Conservation (phyloP, 2,797 vertebrate genomes). For the Myotis findleyi region DNA sequence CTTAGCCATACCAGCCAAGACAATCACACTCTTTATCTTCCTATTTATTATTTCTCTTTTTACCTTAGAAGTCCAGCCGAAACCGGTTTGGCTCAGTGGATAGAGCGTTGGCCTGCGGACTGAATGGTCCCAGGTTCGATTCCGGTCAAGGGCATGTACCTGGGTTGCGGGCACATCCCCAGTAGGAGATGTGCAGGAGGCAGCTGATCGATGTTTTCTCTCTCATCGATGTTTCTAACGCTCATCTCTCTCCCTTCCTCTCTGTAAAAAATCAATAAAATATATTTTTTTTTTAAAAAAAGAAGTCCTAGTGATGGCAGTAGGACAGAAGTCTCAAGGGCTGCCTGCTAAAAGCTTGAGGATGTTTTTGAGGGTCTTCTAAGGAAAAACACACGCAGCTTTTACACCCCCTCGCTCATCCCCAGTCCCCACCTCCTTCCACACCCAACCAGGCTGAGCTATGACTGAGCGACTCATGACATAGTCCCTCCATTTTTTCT, state of each 20-base stretch:
- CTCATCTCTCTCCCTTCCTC: too few species aligned
- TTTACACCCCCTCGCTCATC: background rate
- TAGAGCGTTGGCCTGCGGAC: too few species aligned
- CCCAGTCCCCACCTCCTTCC: rapidly evolving
- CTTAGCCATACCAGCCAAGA: too few species aligned
- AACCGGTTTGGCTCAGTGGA: too few species aligned
- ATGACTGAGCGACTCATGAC: background rate
- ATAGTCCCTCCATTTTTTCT: background rate
- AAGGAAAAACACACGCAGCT: background rate
- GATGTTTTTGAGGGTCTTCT: background rate
- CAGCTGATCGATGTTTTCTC: too few species aligned
- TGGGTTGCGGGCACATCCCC: too few species aligned
- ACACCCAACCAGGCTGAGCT: background rate
- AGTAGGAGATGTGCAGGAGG: too few species aligned
- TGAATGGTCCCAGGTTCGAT: too few species aligned
- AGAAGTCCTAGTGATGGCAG: background rate
- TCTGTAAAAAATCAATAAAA: too few species aligned
- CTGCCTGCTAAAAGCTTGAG: background rate
- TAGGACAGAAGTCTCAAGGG: background rate
- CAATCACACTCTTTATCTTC: background rate
- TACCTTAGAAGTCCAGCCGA: background rate
- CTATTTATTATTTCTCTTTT: background rate
- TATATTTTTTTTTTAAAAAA: too few species aligned
- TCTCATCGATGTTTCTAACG: too few species aligned
- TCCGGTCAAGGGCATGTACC: too few species aligned